Base-by-base conservation (phyloP, 2,113 vertebrate species). In the Sarotherodon lohbergeri region DNA sequence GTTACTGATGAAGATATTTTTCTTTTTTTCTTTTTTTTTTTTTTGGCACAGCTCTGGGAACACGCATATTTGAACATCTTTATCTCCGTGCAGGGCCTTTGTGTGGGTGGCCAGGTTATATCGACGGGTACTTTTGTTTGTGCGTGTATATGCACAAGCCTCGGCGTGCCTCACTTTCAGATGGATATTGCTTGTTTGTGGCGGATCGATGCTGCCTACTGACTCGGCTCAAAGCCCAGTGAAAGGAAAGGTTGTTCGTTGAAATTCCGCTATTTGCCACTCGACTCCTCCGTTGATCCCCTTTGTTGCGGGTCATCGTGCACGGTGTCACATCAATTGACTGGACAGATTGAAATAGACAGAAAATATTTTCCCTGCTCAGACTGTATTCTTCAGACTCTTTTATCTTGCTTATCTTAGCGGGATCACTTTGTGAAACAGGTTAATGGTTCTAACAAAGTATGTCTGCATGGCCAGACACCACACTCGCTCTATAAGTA, bases 221-320 rank as follows among this genome's bases (percentile, higher is more conserved):
- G 88, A 88, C 92, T 86, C 50, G 79, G 66, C 36, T 86, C 71
- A 3, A 78, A 71, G 87, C 85, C 52, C 56, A 83, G 92, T 93
- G 91, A 94, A 93, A 93, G 84, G 80, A 87, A 90, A 90, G 81
- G 92, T 91, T 86, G 88, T 92, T 89, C 29, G 89, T 86, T 93
- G 86, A 90, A 90, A 95, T 93, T 93, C 89, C 41, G 6, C 89
- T 43, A 81, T 92, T 95, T 91, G 92, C 94, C 90, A 86, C 92
- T 92, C 82, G 91, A 90, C 94, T 94, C 89, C 88, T 88, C 86
- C 19, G 90, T 82, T 92, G 91, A 92, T 93, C 92, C 89, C 86
- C 92, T 95, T 93, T 94, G 94, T 90, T 34, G 85, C 54, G 84
- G 94, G 94, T 95, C 95, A 89, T 59, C 66, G 91, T 88, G 82